Conservation (phyloP, 2,797 vertebrate genomes). For the Enteromius argenteus region DNA sequence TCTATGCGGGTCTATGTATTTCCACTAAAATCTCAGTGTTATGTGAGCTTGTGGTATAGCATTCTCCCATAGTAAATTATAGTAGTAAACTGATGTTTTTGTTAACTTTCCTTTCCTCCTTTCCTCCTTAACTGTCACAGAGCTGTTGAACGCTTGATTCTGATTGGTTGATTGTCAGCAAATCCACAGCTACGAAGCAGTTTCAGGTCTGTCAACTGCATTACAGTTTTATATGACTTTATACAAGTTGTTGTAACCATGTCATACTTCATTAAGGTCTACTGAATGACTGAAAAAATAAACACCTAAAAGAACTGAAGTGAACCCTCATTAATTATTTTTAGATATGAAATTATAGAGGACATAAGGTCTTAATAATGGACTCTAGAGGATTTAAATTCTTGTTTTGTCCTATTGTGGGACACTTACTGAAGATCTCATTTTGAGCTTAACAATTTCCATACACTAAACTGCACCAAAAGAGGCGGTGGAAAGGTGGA, state of each 20-base stretch:
- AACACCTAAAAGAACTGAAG: background rate
- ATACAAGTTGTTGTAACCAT: background rate
- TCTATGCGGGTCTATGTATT: too few species aligned
- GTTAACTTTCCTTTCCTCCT: too few species aligned
- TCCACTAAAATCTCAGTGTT: too few species aligned
- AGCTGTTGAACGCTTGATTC: background rate
- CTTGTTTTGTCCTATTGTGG: background rate
- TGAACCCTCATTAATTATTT: background rate
- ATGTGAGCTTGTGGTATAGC: too few species aligned
- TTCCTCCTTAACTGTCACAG: background rate
- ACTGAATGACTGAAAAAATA: background rate
- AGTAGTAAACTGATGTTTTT: too few species aligned
- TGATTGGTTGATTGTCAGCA: too few species aligned
- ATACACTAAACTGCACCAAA: background rate
- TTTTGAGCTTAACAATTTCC: background rate
- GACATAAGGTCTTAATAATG: background rate
- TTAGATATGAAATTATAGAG: background rate
- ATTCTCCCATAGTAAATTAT: too few species aligned
- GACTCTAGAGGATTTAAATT: background rate
- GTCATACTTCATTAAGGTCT: too few species aligned
- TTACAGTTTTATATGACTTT: background rate
- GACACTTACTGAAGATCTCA: background rate
- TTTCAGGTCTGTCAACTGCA: background rate
- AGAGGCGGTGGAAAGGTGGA: background rate
- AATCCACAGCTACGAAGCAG: background rate